Conservation (phyloP, 2,888 invertebrate species). For the Eupithecia subumbrata region DNA sequence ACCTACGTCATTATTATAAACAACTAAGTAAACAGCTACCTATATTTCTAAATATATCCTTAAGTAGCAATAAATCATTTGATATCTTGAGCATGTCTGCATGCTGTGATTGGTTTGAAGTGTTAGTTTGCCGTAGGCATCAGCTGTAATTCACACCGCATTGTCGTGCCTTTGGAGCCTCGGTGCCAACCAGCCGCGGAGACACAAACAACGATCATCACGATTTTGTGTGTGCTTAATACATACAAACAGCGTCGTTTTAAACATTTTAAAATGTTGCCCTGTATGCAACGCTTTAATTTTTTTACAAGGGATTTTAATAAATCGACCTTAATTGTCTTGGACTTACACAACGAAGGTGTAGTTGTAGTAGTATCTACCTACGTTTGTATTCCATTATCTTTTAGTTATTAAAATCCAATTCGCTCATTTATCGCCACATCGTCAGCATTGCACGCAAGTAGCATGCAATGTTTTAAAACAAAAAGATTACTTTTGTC, state of each 20-base stretch:
- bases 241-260: not conserved
- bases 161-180: conserved; percentile 62
- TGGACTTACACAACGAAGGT: not conserved
- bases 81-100: conserved; percentile 66
- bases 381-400: not conserved
- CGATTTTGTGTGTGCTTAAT: conserved; percentile 55
- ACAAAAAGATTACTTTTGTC: not conserved
- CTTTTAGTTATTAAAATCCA: not conserved
- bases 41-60: conserved; percentile 49
- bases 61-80: conserved; percentile 66
- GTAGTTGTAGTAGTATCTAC: not conserved
- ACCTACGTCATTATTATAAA: conserved; percentile 7
- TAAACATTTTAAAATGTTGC: conserved; percentile 34
- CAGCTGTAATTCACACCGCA: conserved; percentile 69
- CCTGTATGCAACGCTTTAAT: not conserved
- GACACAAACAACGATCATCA: conserved; percentile 66
- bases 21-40: conserved; percentile 6
- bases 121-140: conserved; percentile 70
- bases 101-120: conserved; percentile 62
- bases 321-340: not conserved
- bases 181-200: conserved; percentile 56
- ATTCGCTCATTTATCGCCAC: not conserved
- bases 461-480: not conserved
- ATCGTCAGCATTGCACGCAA: not conserved
- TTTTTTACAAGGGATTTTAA: not conserved